Conservation (phyloP, 2,113 vertebrate species). For the Ictalurus punctatus region DNA sequence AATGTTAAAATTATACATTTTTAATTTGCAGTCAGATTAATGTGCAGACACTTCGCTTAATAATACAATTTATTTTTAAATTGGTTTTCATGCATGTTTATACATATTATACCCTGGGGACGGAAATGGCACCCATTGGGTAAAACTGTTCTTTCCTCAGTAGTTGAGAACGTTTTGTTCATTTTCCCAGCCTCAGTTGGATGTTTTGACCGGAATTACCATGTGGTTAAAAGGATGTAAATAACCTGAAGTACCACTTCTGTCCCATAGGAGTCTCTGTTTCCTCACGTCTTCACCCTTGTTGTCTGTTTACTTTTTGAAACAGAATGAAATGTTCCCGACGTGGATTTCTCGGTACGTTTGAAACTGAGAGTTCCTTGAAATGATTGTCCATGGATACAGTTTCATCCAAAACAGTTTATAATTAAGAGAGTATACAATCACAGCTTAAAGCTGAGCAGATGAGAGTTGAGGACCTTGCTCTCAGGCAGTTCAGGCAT, state of each 20-base stretch:
- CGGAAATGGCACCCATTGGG: no score
- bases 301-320: not conserved
- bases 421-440: not conserved
- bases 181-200: not conserved
- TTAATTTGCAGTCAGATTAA: no score
- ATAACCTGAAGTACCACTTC: slow-evolving; percentile 51
- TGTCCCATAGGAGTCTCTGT: slow-evolving; percentile 38
- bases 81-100: no score
- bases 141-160: no score
- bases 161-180: slow-evolving; percentile 43
- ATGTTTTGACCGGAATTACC: slow-evolving; percentile 23
- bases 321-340: not conserved
- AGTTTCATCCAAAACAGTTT: not conserved
- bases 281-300: not conserved
- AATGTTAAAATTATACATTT: no score
- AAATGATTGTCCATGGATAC: not conserved
- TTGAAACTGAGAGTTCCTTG: not conserved
- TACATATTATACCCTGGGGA: no score
- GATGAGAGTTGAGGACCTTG: not conserved
- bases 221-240: slow-evolving; percentile 32
- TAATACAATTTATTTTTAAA: no score
- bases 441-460: not conserved
- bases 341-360: not conserved
- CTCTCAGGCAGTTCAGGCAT: not conserved
- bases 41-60: no score